Conservation (phyloP, 92 coral and sea anemone species). For the Porites lobata region DNA sequence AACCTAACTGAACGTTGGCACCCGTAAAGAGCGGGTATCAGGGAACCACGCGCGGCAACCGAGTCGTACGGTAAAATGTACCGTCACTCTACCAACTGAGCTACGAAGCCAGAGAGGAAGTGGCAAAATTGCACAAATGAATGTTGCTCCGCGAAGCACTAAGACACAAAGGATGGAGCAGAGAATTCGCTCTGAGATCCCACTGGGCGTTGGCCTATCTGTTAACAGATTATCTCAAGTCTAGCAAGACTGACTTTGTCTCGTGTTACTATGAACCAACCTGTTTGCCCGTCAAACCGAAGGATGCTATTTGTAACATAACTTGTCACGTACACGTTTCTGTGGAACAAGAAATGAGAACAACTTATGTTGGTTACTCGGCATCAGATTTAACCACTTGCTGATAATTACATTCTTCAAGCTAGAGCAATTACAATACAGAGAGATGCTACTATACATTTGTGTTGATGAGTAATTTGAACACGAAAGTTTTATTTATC, state of each 20-base stretch:
- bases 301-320: slow-evolving; percentile 90
- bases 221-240: neutral
- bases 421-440: neutral
- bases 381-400: neutral
- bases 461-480: too few species aligned
- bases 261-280: slow-evolving; percentile 29
- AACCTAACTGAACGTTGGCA: too few species aligned
- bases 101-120: too few species aligned
- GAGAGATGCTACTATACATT: neutral
- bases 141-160: too few species aligned
- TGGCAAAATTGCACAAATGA: too few species aligned
- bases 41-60: too few species aligned
- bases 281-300: slow-evolving; percentile 79
- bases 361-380: neutral
- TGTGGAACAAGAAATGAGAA: slow-evolving; percentile 24
- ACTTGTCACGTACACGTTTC: slow-evolving; percentile 89
- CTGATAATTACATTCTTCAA: neutral
- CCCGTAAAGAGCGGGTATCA: too few species aligned
- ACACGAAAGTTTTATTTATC: too few species aligned
- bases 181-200: too few species aligned
- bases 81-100: too few species aligned
- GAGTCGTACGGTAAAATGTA: too few species aligned
- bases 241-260: neutral
- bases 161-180: too few species aligned
- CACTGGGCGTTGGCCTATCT: neutral